Evolutionary conservation across 2,888 invertebrate species (phyloP).

Genomic region (Sinopyrophorus schimmeli): DNA sequence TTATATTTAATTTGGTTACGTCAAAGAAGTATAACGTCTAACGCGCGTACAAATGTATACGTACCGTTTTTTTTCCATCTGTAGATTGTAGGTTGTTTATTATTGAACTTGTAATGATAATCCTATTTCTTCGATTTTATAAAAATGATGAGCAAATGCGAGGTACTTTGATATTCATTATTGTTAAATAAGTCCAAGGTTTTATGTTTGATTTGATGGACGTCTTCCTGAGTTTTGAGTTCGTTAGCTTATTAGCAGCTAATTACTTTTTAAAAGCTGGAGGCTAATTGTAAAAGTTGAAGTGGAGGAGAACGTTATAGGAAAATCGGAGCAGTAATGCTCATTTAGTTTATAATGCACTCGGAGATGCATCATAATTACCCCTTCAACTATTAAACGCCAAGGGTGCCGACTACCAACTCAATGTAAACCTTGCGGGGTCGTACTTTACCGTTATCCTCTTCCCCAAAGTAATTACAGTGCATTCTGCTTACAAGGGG

Average conservation of each 20-base stretch:
- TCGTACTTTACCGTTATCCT: slow-evolving; percentile 2
- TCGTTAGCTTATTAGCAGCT: slow-evolving; percentile 2
- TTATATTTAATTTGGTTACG: too few species aligned
- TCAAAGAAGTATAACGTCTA: too few species aligned
- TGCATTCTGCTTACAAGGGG: slow-evolving; percentile 11
- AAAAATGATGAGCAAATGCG: too few species aligned
- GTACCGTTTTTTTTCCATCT: too few species aligned
- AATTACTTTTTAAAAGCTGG: slow-evolving; percentile 5
- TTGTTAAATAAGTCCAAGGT: too few species aligned
- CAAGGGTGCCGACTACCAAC: slow-evolving; percentile 12
- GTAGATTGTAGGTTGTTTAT: too few species aligned
- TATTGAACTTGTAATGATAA: too few species aligned
- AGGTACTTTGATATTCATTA: too few species aligned
- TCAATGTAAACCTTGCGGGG: slow-evolving; percentile 10
- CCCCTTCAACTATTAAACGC: slow-evolving; percentile 15
- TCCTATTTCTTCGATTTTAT: too few species aligned
- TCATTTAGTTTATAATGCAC: slow-evolving; percentile 14
- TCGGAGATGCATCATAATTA: slow-evolving; percentile 13
- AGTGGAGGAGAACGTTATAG: slow-evolving; percentile 7
- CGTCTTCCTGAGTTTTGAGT: slow-evolving; percentile 6
- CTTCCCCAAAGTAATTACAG: slow-evolving; percentile 6
- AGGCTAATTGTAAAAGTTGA: slow-evolving; percentile 9
- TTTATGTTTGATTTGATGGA: slow-evolving; percentile 9
- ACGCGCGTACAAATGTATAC: too few species aligned
- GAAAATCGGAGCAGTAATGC: slow-evolving; percentile 7